Evolutionary conservation across 1,140 invertebrate species (phyloP).

Genomic region (Drosophila prosaltans): DNA sequence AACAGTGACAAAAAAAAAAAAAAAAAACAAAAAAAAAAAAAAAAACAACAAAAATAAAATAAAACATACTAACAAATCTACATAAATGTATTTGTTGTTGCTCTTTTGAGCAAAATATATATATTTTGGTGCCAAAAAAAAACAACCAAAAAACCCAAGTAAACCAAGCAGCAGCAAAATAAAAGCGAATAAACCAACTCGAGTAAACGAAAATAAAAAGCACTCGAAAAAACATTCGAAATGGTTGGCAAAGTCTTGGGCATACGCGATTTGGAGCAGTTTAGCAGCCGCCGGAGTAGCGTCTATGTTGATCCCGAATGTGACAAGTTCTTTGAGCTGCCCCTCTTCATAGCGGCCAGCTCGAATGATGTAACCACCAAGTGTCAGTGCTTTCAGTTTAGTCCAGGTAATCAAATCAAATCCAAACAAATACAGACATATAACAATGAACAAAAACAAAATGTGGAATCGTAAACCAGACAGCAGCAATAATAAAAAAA

Average conservation of each 20-base stretch:
- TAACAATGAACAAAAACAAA: constrained; percentile 6
- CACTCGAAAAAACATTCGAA: constrained; percentile 30
- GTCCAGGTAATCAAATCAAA: constrained; percentile 74
- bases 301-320: constrained; percentile 83
- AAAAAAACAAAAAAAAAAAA: constrained; percentile 29
- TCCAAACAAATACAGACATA: constrained; percentile 5
- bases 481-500: background rate
- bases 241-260: constrained; percentile 83
- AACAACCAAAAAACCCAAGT: constrained; percentile 44
- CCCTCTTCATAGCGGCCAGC: constrained; percentile 78
- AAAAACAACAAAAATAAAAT: constrained; percentile 11
- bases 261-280: constrained; percentile 79
- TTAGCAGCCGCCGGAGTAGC: constrained; percentile 80
- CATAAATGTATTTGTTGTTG: constrained; percentile 70
- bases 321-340: constrained; percentile 82
- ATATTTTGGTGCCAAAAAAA: constrained; percentile 46
- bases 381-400: constrained; percentile 80
- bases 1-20: constrained; percentile 31
- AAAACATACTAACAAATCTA: constrained; percentile 66
- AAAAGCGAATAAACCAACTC: constrained; percentile 22
- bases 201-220: background rate
- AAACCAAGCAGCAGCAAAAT: constrained; percentile 25
- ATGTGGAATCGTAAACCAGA: background rate
- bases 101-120: constrained; percentile 54
- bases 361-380: constrained; percentile 82